Evolutionary conservation across 53 echinoderm and acorn worm genomes (phyloP), one percentile per base, ranked within the genome.

Genomic region (Paracentrotus lividus): DNA sequence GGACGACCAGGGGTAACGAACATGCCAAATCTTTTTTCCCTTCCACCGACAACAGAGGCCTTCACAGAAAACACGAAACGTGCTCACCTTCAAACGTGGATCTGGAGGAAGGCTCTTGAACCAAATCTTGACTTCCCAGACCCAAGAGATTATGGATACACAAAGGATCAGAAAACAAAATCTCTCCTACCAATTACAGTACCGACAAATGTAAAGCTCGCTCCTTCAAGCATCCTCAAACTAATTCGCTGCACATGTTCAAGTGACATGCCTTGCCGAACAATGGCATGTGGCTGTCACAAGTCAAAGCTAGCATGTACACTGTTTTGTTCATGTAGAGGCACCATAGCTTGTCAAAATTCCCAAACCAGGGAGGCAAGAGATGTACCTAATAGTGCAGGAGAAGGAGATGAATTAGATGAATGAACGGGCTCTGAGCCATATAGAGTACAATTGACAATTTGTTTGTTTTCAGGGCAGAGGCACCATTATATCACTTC

Each of bases 1-100:
- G 91, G 94, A 36, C 6, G 81, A 40, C 81, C 81, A 78, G 81
- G 81, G 16, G 81, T 40, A 78, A 78, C 81, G 42, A 78, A 38
- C 81, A 78, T 32, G 33, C 91, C 91, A 68, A 94, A 94, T 75
- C 66, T 91, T 26, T 24, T 87, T 32, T 49, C 92, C 18, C 55
- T 94, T 27, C 94, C 85, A 58, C 95, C 49, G 49, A 49, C 49
- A 49, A 49, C 49, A 49, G 49, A 49, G 10, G 49, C 49, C 49
- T 49, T 49, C 49, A 55, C 12, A 8, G 55, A 55, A 5, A 55
- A 55, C 18, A 18, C n/a, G 24, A 59, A 24, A n/a, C n/a, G 27
- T n/a, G n/a, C 61, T 14, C 26, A 61, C 26, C 27, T 61, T n/a
- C 61, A 26, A 61, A 61, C n/a, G 26, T 61, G 61, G n/a, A n/a